phyloP scores from a whole-genome alignment of 2,113 vertebrate species.

The Hystrix brachyura region DNA sequence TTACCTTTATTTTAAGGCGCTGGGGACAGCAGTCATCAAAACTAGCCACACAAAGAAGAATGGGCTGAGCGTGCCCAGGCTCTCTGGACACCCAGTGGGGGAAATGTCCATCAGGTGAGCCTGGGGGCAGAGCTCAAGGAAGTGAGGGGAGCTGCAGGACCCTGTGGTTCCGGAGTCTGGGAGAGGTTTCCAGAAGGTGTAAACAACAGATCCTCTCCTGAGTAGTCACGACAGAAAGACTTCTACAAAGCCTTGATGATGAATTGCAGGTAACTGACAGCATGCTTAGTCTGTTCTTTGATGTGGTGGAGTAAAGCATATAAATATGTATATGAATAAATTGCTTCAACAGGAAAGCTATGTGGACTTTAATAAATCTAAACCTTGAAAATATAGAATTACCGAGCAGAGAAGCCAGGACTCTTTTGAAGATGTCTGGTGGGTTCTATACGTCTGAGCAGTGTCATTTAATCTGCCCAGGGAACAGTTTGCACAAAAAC shows the following conservation, averaged over 20 bases:
- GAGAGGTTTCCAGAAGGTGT: not conserved
- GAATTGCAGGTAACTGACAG: not conserved
- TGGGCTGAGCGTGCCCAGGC: rapidly evolving
- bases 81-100: rapidly evolving
- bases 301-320: not conserved
- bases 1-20: too few species aligned
- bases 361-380: not conserved
- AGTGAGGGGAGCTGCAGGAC: not conserved
- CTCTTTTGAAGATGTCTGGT: not conserved
- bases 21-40: not conserved
- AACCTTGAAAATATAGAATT: slow-evolving; percentile 42
- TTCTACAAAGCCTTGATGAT: not conserved
- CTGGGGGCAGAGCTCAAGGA: too few species aligned
- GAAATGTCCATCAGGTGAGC: not conserved
- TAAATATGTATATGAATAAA: not conserved
- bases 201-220: not conserved
- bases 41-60: not conserved
- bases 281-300: not conserved
- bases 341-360: slow-evolving; percentile 33
- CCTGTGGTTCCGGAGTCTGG: not conserved
- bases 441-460: not conserved
- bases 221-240: not conserved
- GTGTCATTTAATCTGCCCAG: slow-evolving; percentile 5
- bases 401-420: not conserved
- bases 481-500: not conserved